A percentile compares a stretch with the other conserved stretches of the same genome.
phyloP scores from a whole-genome alignment of 1,140 invertebrate genomes.

The Formica selysi region DNA sequence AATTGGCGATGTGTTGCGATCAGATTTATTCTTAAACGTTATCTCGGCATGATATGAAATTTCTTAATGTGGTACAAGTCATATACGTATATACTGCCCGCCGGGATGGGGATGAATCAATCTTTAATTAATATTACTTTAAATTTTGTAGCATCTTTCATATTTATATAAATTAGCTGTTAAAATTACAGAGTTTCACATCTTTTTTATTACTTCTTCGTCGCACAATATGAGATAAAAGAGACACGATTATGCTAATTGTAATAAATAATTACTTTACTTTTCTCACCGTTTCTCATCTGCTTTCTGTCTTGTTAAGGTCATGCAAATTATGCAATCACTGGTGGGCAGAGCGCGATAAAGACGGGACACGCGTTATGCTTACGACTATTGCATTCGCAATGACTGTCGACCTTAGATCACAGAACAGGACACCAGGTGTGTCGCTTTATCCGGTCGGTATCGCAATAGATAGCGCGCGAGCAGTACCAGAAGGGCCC shows the following conservation, averaged over 20 bases:
- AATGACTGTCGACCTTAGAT: slow-evolving; percentile 73
- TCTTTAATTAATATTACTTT: background rate
- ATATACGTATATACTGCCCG: background rate
- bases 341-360: slow-evolving; percentile 43
- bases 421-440: slow-evolving; percentile 74
- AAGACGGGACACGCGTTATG: slow-evolving; percentile 44
- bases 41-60: background rate
- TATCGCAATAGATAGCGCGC: slow-evolving; percentile 78
- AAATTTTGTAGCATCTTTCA: background rate
- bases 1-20: slow-evolving; percentile 1
- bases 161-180: background rate
- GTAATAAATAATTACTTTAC: background rate
- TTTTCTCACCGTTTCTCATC: background rate
- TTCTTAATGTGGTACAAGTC: background rate
- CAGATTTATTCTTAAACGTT: background rate
- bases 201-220: background rate
- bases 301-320: background rate
- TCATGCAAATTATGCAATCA: slow-evolving; percentile 49
- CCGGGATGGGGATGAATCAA: too few species aligned
- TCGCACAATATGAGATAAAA: background rate
- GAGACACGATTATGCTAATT: background rate
- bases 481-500: slow-evolving; percentile 61
- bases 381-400: slow-evolving; percentile 74
- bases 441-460: slow-evolving; percentile 80
- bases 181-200: background rate